Conservation (phyloP, 2,888 invertebrate species). For the Ryuthela nishihirai region DNA sequence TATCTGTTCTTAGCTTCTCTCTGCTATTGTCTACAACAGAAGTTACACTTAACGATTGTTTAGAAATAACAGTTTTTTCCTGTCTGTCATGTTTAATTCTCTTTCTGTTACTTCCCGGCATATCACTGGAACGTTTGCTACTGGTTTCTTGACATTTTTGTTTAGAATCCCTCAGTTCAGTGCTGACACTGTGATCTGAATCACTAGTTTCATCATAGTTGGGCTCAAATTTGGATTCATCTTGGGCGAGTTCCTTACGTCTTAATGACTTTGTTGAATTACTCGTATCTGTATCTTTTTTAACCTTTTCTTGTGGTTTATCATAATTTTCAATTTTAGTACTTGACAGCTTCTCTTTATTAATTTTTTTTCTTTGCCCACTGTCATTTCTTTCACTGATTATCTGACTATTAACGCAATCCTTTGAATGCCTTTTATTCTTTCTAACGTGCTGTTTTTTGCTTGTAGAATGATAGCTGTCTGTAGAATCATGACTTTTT, state of each 20-base stretch:
- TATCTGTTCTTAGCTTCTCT: constrained; percentile 9
- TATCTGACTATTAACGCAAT: background rate
- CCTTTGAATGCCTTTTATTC: background rate
- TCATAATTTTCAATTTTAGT: background rate
- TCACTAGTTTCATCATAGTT: constrained; percentile 38
- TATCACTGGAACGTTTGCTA: too few relatives aligned
- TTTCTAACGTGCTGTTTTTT: constrained; percentile 3
- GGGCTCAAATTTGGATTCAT: constrained; percentile 38
- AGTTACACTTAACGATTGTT: too few relatives aligned
- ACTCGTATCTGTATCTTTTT: background rate
- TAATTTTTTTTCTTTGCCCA: background rate
- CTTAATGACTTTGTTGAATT: too few relatives aligned
- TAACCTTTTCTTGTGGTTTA: background rate
- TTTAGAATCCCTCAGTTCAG: too few relatives aligned
- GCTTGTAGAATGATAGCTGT: constrained; percentile 9
- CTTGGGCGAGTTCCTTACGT: constrained; percentile 5
- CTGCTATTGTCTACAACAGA: too few relatives aligned
- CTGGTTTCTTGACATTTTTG: too few relatives aligned
- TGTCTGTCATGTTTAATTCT: too few relatives aligned
- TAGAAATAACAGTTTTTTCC: too few relatives aligned
- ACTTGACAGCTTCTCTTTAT: background rate
- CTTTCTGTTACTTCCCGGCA: too few relatives aligned
- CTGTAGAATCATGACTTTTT: constrained; percentile 14
- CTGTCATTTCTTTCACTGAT: background rate
- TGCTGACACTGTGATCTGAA: too few relatives aligned